A percentile compares a stretch with the other conserved stretches of the same genome.
Evolutionary conservation across 2,797 vertebrate species (phyloP).

Genomic region (Sarcophilus harrisii): DNA sequence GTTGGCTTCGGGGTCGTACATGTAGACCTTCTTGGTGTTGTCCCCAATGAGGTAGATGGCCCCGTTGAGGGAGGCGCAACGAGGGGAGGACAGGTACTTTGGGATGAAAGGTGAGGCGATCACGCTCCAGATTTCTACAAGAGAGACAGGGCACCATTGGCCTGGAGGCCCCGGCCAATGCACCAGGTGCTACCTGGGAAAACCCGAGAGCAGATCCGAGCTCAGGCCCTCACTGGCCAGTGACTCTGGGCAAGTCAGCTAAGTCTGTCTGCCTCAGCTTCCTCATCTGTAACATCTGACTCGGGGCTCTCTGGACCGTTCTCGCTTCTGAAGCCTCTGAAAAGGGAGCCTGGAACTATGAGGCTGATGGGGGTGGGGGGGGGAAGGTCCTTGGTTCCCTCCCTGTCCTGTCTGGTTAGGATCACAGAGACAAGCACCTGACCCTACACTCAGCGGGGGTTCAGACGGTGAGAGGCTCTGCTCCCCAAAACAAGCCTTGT

Average conservation of each 20-base stretch:
- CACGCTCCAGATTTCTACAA: slow-evolving; percentile 92
- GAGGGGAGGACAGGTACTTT: slow-evolving; percentile 96
- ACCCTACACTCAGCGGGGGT: background rate
- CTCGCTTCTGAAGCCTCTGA: background rate
- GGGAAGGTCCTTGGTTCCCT: background rate
- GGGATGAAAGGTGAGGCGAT: slow-evolving; percentile 97
- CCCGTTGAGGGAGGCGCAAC: slow-evolving; percentile 91
- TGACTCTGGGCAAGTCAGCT: background rate
- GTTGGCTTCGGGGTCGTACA: slow-evolving; percentile 93
- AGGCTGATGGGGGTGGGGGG: too few relatives aligned
- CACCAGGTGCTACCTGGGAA: too few relatives aligned
- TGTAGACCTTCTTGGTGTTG: slow-evolving; percentile 97
- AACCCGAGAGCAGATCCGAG: too few relatives aligned
- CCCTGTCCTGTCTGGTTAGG: background rate
- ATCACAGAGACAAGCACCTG: background rate
- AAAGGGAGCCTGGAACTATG: background rate
- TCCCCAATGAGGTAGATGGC: slow-evolving; percentile 96
- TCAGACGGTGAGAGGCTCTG: background rate
- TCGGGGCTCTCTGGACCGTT: background rate
- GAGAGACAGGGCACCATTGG: background rate
- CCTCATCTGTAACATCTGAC: background rate
- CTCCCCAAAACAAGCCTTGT: background rate
- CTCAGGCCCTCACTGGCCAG: too few relatives aligned
- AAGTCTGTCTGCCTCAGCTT: background rate
- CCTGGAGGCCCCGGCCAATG: too few relatives aligned